Evolutionary conservation across 2,888 invertebrate genomes (phyloP), one percentile per base, ranked within the genome.

Genomic region (Cantharis rufa): DNA sequence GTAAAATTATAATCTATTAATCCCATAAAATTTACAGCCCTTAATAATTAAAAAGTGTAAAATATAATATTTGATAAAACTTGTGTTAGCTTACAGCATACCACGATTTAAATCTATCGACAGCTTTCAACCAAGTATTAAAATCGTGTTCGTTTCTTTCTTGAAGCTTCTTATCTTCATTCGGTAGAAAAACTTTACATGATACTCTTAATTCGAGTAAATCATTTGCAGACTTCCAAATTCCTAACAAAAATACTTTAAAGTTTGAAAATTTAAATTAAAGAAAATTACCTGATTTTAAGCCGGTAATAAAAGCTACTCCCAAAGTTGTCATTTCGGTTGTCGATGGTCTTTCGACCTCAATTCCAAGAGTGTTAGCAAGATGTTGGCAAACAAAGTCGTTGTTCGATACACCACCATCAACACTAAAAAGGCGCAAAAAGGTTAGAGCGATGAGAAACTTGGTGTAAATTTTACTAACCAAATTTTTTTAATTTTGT

Each of bases 351-450:
- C 98, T 90, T 86, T 96, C 94, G 4, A 98, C 94, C 0, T 89
- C 86, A 72, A 95, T 87, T 0, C 92, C 93, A 0, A 94, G 94
- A 72, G 97, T 89, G 87, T 98, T 96, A 0, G 98, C 93, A 81
- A 98, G 90, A 76, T 96, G 89, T 87, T 98, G 98, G 82, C 96
- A 93, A 64, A 98, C 90, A 86, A 98, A 98, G 88, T 97, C 93
- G 87, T 98, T 98, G 80, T 93, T 93, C 0, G 97, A 94, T n/a
- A 98, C 97, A n/a, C 98, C 98, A 2, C 98, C 98, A 87, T 98
- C 97, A 78, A 97, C 92, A 84, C 98, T 98, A 87, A 9, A 89
- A 89, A 69, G 4, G 32, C 32, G n/a, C n/a, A 13, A 5, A 13
- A 32, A 32, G 13, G 32, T 32, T 1, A 32, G 4, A 32, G 5